Conservation (phyloP, 2,113 vertebrate species). For the Mastomys coucha region DNA sequence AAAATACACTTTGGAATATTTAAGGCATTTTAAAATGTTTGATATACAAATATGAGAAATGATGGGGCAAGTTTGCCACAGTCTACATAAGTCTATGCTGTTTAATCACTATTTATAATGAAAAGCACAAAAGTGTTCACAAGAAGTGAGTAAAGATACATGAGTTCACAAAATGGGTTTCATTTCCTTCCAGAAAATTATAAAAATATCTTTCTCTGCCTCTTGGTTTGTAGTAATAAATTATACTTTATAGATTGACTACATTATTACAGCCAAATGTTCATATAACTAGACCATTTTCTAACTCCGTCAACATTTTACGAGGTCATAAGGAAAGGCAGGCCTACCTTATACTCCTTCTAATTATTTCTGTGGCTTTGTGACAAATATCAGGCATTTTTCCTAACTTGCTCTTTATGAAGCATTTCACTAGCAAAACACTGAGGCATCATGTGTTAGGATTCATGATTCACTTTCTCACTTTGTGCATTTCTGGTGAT, state of each 20-base stretch:
- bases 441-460: background rate
- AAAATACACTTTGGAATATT: background rate
- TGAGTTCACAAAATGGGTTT: background rate
- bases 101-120: background rate
- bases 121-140: background rate
- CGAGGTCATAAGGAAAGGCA: background rate
- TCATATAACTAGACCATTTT: background rate
- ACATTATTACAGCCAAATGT: background rate
- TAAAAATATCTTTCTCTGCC: background rate
- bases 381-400: background rate
- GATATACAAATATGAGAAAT: background rate
- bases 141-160: background rate
- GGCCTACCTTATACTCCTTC: background rate
- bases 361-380: background rate
- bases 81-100: accelerated
- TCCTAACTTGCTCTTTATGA: background rate
- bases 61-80: background rate
- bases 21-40: background rate
- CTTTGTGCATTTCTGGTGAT: background rate
- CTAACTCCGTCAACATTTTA: background rate
- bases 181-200: background rate
- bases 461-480: background rate
- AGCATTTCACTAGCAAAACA: background rate
- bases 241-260: background rate
- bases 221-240: background rate